A percentile compares a stretch with the other conserved stretches of the same genome.
Evolutionary conservation across 1,140 invertebrate genomes (phyloP).

Genomic region (Ceratina calcarata): DNA sequence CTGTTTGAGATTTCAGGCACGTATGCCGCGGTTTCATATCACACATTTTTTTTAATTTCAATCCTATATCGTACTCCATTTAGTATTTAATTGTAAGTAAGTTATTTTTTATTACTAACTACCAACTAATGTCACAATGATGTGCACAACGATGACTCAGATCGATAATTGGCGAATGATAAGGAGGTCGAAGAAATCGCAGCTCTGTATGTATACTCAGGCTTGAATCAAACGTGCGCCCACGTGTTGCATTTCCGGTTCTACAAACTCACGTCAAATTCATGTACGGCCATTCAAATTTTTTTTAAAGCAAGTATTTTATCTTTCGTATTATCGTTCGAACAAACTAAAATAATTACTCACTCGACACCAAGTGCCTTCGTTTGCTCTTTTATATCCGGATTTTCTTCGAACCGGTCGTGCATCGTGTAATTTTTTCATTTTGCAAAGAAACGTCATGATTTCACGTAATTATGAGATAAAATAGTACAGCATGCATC

Average conservation of each 20-base stretch:
- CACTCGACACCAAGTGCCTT: background rate
- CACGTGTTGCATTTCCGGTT: constrained; percentile 9
- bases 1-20: background rate
- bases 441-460: background rate
- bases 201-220: background rate
- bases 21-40: background rate
- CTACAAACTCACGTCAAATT: too few relatives aligned
- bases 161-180: constrained; percentile 13
- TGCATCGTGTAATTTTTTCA: background rate
- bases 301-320: background rate
- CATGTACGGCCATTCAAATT: background rate
- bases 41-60: too few relatives aligned
- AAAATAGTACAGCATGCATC: background rate
- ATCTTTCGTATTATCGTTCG: background rate
- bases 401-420: too few relatives aligned
- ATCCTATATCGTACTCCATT: too few relatives aligned
- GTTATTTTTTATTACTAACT: too few relatives aligned
- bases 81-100: too few relatives aligned
- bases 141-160: background rate
- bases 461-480: background rate
- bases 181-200: constrained; percentile 10
- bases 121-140: too few relatives aligned
- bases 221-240: background rate
- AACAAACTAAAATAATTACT: too few relatives aligned
- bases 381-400: too few relatives aligned